Evolutionary conservation across 2,888 invertebrate genomes (phyloP).

Genomic region (Thecocarcelia acutangulata): DNA sequence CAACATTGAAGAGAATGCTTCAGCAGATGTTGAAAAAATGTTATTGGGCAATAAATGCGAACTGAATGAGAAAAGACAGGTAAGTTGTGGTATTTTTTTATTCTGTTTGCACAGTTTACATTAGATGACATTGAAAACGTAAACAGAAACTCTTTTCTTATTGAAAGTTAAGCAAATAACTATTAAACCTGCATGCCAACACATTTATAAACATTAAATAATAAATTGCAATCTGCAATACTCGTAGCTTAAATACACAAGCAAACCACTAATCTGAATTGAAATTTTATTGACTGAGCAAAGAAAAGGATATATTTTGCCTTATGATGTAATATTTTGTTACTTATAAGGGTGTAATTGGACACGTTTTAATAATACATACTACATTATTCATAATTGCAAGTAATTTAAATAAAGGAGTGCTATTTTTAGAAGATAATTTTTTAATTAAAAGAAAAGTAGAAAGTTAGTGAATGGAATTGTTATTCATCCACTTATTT

Average conservation of each 20-base stretch:
- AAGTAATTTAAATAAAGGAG: slow-evolving; percentile 52
- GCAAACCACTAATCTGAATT: neutral
- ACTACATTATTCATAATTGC: slow-evolving; percentile 4
- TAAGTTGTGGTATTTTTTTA: slow-evolving; percentile 74
- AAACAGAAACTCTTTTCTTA: neutral
- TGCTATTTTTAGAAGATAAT: slow-evolving; percentile 8
- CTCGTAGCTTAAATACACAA: neutral
- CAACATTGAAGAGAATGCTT: slow-evolving; percentile 99
- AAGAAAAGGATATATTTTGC: slow-evolving; percentile 30
- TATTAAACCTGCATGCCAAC: neutral
- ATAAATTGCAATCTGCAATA: neutral
- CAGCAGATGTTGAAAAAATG: slow-evolving; percentile 99
- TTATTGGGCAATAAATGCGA: slow-evolving; percentile 99
- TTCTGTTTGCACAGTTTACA: neutral
- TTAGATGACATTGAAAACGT: no score
- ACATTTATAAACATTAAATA: neutral
- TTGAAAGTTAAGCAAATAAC: neutral
- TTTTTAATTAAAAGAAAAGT: neutral
- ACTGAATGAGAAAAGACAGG: slow-evolving; percentile 96
- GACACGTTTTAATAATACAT: neutral
- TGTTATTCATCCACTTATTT: no score
- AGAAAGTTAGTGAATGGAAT: no score
- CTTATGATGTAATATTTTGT: slow-evolving; percentile 55
- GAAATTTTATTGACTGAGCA: neutral
- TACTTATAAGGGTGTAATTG: neutral